Percentiles rank a stretch among this genome's conserved stretches.
phyloP scores from a whole-genome alignment of 2,797 vertebrate genomes.

The Neosalanx taihuensis region DNA sequence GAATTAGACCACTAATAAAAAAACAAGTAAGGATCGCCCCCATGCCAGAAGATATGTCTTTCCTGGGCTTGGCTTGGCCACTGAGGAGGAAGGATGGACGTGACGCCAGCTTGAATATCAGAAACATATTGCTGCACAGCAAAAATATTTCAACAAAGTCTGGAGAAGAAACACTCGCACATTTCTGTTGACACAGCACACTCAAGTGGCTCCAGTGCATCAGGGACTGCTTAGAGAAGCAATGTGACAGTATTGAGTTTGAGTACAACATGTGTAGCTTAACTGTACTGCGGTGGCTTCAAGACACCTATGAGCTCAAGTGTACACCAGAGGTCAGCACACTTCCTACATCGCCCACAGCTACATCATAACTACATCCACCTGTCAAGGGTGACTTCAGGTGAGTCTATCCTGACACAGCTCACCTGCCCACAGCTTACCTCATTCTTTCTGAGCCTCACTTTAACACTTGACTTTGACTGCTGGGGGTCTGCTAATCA shows the following conservation, averaged over 20 bases:
- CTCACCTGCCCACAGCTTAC: neutral
- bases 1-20: slow-evolving; percentile 1
- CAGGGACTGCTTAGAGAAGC: no score
- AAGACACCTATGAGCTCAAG: no score
- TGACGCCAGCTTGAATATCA: neutral
- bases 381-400: no score
- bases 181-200: no score
- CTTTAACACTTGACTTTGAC: slow-evolving; percentile 21
- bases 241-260: no score
- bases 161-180: no score
- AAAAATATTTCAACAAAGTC: neutral
- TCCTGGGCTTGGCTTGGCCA: neutral
- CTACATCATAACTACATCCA: no score
- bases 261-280: no score
- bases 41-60: neutral
- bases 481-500: slow-evolving; percentile 13
- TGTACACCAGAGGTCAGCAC: no score
- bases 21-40: slow-evolving; percentile 20
- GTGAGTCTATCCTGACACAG: neutral
- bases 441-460: slow-evolving; percentile 29
- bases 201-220: no score
- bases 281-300: no score
- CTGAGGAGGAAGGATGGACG: neutral
- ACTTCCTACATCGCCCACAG: no score
- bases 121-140: neutral